Conservation (phyloP, 1,140 invertebrate genomes). For the Leptinotarsa undecemlineata region DNA sequence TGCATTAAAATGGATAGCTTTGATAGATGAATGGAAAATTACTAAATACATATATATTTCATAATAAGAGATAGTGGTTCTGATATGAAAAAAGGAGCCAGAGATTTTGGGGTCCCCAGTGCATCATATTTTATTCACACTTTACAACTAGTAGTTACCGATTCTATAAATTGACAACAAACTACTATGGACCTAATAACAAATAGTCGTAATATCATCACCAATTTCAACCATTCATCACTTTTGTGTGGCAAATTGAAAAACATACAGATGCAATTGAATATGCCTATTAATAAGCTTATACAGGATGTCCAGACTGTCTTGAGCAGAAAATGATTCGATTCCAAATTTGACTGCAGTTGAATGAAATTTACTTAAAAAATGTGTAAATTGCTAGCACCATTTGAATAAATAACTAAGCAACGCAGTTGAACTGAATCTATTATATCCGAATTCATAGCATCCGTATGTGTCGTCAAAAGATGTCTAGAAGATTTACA, state of each 20-base stretch:
- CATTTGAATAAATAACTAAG: slow-evolving; percentile 14
- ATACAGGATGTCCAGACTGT: slow-evolving; percentile 23
- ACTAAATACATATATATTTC: neutral
- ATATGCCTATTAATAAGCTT: slow-evolving; percentile 16
- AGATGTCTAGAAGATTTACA: neutral
- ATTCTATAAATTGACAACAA: neutral
- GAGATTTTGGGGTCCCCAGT: slow-evolving; percentile 12
- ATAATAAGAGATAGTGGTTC: neutral
- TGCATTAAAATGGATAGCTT: neutral
- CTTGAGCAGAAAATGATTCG: slow-evolving; percentile 19
- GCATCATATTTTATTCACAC: slow-evolving; percentile 25
- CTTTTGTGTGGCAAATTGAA: slow-evolving; percentile 18
- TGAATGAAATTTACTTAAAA: slow-evolving; percentile 18
- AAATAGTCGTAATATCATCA: slow-evolving; percentile 17
- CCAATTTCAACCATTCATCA: slow-evolving; percentile 27
- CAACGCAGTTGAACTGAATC: slow-evolving; percentile 4
- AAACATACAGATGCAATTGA: slow-evolving; percentile 11
- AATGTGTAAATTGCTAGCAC: slow-evolving; percentile 8
- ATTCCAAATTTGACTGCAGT: slow-evolving; percentile 23
- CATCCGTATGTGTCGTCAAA: neutral
- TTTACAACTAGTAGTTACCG: slow-evolving; percentile 17
- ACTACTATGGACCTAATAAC: slow-evolving; percentile 14
- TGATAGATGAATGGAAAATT: neutral
- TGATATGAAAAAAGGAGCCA: slow-evolving; percentile 8
- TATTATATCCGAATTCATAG: slow-evolving; percentile 10